Evolutionary conservation across 2,113 vertebrate species (phyloP), one percentile per base, ranked within the genome.

Genomic region (Tyto alba): DNA sequence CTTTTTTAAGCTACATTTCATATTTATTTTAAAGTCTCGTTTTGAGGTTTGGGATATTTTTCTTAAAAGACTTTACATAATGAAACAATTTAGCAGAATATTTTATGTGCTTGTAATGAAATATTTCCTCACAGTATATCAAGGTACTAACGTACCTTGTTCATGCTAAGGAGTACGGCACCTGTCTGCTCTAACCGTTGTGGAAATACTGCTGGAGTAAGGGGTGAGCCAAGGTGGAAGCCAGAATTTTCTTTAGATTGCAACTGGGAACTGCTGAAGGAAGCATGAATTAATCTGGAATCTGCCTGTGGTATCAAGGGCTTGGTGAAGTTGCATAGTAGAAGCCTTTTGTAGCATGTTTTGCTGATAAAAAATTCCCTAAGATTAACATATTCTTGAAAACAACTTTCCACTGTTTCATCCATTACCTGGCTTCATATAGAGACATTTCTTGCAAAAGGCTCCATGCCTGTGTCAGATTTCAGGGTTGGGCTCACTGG

Each of bases 1-100:
- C 3, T 59, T 74, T 89, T 93, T 73, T 53, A 90, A 91, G n/a
- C 55, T 90, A 74, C 40, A 63, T 77, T 97, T 90, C 30, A 47
- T 81, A 78, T 83, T 93, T 96, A 84, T 84, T 90, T 81, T 72
- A 56, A 94, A 89, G 60, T 71, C 40, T 72, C 60, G 13, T 75
- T 89, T 91, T 84, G 79, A 85, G 60, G 27, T 78, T 89, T 82
- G 23, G 20, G 23, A 19, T 95, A 55, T 75, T 89, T 87, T 86
- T 86, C 60, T 80, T 71, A 40, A 67, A 80, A 88, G n/a, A n/a
- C 20, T 90, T 94, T 40, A 68, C 41, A 74, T 63, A 90, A 90
- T 56, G 36, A 71, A 88, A 64, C 20, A 40, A 59, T 86, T 71
- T 78, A 87, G 47, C n/a, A 75, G 85, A 78, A 67, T 59, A 77